Conservation (phyloP, 2,888 invertebrate genomes). For the Gnatocerus cornutus region DNA sequence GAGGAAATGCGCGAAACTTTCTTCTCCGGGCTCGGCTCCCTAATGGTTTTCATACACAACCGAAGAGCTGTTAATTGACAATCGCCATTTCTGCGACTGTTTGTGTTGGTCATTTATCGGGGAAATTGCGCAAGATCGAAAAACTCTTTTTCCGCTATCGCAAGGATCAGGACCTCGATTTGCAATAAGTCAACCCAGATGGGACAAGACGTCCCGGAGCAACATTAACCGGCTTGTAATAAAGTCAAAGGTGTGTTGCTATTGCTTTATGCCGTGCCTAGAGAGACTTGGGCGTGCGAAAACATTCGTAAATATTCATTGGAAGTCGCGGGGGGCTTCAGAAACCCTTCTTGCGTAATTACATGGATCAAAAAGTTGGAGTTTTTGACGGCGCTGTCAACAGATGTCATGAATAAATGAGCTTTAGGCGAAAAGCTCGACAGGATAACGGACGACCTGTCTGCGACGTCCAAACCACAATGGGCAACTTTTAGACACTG, state of each 20-base stretch:
- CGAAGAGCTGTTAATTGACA: conserved; percentile 21
- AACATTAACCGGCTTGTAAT: conserved; percentile 42
- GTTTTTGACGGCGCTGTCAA: conserved; percentile 27
- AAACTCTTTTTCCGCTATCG: conserved; percentile 9
- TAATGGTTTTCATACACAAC: conserved; percentile 11
- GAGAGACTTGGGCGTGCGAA: conserved; percentile 33
- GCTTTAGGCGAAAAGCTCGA: conserved; percentile 9
- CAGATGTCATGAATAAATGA: conserved; percentile 31
- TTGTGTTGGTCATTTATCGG: conserved; percentile 11
- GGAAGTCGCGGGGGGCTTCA: conserved; percentile 33
- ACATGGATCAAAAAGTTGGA: conserved; percentile 17
- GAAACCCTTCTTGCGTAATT: conserved; percentile 30
- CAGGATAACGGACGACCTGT: conserved; percentile 17
- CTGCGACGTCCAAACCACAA: neutral
- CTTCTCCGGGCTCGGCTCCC: conserved; percentile 15
- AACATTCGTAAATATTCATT: conserved; percentile 39
- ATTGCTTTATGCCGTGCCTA: conserved; percentile 40
- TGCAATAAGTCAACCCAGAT: conserved; percentile 42
- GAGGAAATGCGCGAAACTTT: conserved; percentile 32
- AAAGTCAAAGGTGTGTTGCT: conserved; percentile 43
- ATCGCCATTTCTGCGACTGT: conserved; percentile 7
- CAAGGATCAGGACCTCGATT: conserved; percentile 27
- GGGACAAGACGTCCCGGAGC: conserved; percentile 25
- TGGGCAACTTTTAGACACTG: neutral
- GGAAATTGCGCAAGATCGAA: conserved; percentile 16